A percentile compares a stretch with the other conserved stretches of the same genome.
phyloP scores from a whole-genome alignment of 2,113 vertebrate species.

The Cettia cetti region DNA sequence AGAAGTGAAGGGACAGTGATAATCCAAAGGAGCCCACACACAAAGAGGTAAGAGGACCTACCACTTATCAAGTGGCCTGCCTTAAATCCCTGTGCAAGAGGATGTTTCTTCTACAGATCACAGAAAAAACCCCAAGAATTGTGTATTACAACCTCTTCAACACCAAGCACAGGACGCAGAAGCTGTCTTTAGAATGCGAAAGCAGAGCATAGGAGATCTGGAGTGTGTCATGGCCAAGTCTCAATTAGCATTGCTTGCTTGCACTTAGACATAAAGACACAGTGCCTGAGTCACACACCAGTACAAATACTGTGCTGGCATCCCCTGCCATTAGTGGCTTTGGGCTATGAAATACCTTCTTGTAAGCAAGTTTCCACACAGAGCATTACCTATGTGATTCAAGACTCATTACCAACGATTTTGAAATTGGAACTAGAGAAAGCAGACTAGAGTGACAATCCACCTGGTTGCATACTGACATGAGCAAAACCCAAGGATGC shows the following conservation, averaged over 20 bases:
- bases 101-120: conserved; percentile 14
- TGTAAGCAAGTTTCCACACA: not conserved
- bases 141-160: conserved; percentile 14
- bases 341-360: conserved; percentile 1
- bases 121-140: not conserved
- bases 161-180: conserved; percentile 61
- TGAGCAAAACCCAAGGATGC: conserved; percentile 31
- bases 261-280: conserved; percentile 41
- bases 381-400: not conserved
- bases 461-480: not conserved
- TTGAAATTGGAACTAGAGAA: conserved; percentile 8
- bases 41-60: not conserved
- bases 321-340: conserved; percentile 24
- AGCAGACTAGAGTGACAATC: not conserved
- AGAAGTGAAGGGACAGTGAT: conserved; percentile 2
- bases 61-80: not conserved
- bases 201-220: conserved; percentile 58
- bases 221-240: conserved; percentile 26
- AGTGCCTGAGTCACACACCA: conserved; percentile 74
- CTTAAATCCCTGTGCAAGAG: not conserved
- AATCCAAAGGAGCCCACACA: conserved; percentile 25
- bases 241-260: conserved; percentile 49
- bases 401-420: not conserved
- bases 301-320: conserved; percentile 3
- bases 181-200: conserved; percentile 63